Base-by-base conservation (phyloP, 2,888 invertebrate genomes). In the Mycalesis mineus region DNA sequence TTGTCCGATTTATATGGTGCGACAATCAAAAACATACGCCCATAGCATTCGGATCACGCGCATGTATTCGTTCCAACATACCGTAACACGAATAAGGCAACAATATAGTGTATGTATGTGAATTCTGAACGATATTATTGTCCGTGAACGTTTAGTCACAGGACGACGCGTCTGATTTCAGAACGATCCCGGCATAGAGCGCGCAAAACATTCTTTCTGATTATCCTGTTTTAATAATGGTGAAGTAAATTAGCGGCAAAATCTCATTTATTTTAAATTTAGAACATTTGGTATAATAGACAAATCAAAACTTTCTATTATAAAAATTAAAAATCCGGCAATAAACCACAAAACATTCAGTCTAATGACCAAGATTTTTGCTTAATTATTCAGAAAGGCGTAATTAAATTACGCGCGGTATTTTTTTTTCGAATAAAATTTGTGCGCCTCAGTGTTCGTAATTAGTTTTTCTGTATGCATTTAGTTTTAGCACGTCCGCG, bases 11-110 rank as follows among this genome's bases (percentile, higher is more conserved):
- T 82, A 78, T 80, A 78, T 75, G 75, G 75, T 59, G 69, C 66
- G 71, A 71, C 82, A 78, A 78, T 79, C 78, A 75, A 79, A 78
- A 78, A 74, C 71, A 75, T 39, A 77, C 71, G 73, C 68, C 64
- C 65, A 70, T 64, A 69, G 69, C 69, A 88, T 87, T 87, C 88
- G 65, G 67, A 80, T 80, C 86, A 87, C 87, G 87, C 75, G 66
- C 65, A 67, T 72, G 88, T 88, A 88, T 89, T 84, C 80, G 78
- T 83, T 87, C 84, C 88, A 82, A 84, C 88, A 80, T 86, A 89
- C 88, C 88, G 88, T 88, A 87, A 79, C 71, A 82, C 81, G 72
- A 80, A 84, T 84, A 84, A 80, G 87, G 85, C 72, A 72, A 82
- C 84, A 83, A 79, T 78, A 77, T 74, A 69, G 65, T 71, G 71